Conservation (phyloP, 2,113 vertebrate genomes). For the Rhinoptilus africanus region DNA sequence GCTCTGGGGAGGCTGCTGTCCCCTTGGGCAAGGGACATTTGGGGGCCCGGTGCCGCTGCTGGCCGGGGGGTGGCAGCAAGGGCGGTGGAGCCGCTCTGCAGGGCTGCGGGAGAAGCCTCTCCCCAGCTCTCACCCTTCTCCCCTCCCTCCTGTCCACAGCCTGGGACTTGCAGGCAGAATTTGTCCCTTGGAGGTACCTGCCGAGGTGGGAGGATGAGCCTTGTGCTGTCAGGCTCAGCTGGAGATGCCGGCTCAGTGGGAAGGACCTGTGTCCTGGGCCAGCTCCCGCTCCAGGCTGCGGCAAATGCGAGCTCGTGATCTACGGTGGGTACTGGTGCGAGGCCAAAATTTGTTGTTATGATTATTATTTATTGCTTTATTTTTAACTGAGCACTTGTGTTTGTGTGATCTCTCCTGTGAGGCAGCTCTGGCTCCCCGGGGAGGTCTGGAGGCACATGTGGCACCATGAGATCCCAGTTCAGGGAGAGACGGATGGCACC, state of each 20-base stretch:
- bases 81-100: not conserved
- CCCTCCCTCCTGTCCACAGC: not conserved
- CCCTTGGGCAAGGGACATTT: not conserved
- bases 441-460: fast-evolving
- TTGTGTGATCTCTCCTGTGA: not conserved
- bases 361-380: not conserved
- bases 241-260: fast-evolving
- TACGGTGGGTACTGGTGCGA: fast-evolving
- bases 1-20: not conserved
- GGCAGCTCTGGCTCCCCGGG: not conserved
- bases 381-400: not conserved
- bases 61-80: not conserved
- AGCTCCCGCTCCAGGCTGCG: not conserved
- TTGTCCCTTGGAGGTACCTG: not conserved
- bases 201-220: not conserved
- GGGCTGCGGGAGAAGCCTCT: not conserved
- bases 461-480: not conserved
- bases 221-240: not conserved
- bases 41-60: not conserved
- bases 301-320: not conserved
- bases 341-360: not conserved
- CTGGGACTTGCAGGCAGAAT: not conserved
- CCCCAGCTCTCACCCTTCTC: not conserved
- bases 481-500: fast-evolving
- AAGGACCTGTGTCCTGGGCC: not conserved